Base-by-base conservation (phyloP, 2,888 invertebrate genomes). In the Octodonta nipae region DNA sequence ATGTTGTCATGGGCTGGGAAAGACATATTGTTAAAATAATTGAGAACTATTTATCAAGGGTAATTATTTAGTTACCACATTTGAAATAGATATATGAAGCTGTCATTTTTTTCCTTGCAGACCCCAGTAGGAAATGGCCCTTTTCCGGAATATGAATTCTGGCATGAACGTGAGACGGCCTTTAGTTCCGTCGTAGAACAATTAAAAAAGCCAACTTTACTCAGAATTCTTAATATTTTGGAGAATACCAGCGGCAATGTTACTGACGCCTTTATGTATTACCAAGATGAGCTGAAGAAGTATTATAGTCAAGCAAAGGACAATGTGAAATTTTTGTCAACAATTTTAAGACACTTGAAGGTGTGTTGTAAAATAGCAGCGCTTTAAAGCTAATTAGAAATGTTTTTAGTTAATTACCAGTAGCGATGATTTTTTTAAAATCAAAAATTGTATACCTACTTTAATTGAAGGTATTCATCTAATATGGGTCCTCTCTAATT, bases 401-500 rank as follows among this genome's bases (percentile, higher is more conserved):
- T 28, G 7, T 32, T 37, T 46, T 15, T 43, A 64, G 63, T 51
- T 52, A 1, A 47, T 64, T 15, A 53, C 56, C 2, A 41, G 46
- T n/a, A 50, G 51, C 16, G 70, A 74, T 0, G 74, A 79, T 14
- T 79, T 88, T 37, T 66, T 73, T 34, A 71, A 73, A 54, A 77
- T 88, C 12, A 70, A 71, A 7, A 75, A 82, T 24, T 70, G 76
- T 4, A 68, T 92, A 14, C 81, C 84, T 0, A 72, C 78, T 34
- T 62, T 91, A 39, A 81, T 88, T 66, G 82, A 86, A 41, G 84
- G 86, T 2, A 60, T 92, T 22, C 77, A 83, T 46, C 80, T 91
- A 70, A 81, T 91, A 51, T 92, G 92, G 92, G 80, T 89, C 30
- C 70, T 92, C 32, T 91, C 91, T 0, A 66, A 75, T 30, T 85